Evolutionary conservation across 2,888 invertebrate genomes (phyloP), one percentile per base, ranked within the genome.

Genomic region (Parelbella ahira): DNA sequence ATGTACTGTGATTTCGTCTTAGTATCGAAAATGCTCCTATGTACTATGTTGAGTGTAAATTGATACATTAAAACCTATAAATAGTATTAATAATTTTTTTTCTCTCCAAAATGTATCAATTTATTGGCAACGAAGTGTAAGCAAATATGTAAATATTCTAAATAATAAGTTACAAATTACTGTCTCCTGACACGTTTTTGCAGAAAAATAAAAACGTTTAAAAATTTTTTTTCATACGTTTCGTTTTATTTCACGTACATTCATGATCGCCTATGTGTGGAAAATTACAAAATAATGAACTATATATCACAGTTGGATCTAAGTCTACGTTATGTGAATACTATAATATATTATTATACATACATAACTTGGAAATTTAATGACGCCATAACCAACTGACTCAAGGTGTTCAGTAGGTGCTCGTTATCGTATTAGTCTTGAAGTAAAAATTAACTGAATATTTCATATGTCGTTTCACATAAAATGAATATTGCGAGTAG

Each of bases 271-370:
- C 52, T 27, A 49, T 50, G 37, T 47, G 37, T 44, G 54, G 50
- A 54, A 49, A 41, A 41, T 41, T 56, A 51, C 46, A 49, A 50
- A 50, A 41, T 51, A 56, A 56, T 55, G 48, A 57, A 50, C 47
- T 53, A 53, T 53, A 58, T 81, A 82, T 79, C 81, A 80, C 78
- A 80, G 80, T 74, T 78, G 65, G 72, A 64, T 67, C 71, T 78
- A 80, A 64, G 55, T 60, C 73, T 78, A 80, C 20, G 20, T 20
- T 20, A 5, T 20, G 2, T 3, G 6, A 3, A 3, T 20, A 20
- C 6, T 5, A 5, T 5, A 20, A 15, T 15, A 15, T 4, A 15
- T 15, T 15, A n/a, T n/a, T n/a, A n/a, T n/a, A n/a, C n/a, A n/a
- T n/a, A n/a, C n/a, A n/a, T n/a, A n/a, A n/a, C n/a, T n/a, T n/a